Base-by-base conservation (phyloP, 2,113 vertebrate genomes). In the Hylia prasina region DNA sequence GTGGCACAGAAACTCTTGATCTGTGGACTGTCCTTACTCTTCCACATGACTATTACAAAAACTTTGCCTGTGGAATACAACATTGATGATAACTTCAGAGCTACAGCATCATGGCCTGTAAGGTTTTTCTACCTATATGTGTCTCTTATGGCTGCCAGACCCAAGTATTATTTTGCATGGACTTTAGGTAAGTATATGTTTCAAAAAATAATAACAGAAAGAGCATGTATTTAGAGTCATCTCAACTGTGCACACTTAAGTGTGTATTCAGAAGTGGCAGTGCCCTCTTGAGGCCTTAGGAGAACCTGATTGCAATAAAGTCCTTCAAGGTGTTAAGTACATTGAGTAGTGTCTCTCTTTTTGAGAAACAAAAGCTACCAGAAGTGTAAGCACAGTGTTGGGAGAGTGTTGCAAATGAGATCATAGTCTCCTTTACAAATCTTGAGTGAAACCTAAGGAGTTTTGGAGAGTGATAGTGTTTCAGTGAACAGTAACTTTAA, bases 151-250 rank as follows among this genome's bases (percentile, higher is more conserved):
- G 98, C 99, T 42, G 98, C 99, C 92, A 98, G 99, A 96, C 99
- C 99, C 79, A 99, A 99, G 73, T 99, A 99, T 98, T 99, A 99
- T 95, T 99, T 99, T 95, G 98, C 99, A 15, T 99, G 99, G 99
- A 99, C 99, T 24, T 98, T 99, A 48, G 99, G 99, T 99, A 97
- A 98, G 99, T 98, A 37, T 14, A 4, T 68, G n/a, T 54, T 69
- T 44, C 16, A 63, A 90, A 50, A 44, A 33, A 13, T 47, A 58
- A 22, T 53, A 53, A 27, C 28, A 54, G 12, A 44, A 57, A 14
- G 19, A 6, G 9, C 23, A 8, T 10, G 12, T 58, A 10, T 20
- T 60, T n/a, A 58, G 35, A 40, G 37, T 35, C 17, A 39, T 30
- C 53, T 75, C 30, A 47, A 42, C 28, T 65, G 20, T 35, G 13